A percentile compares a stretch with the other conserved stretches of the same genome.
These are phyloP conservation scores for Trachemys scripta DNA, from an alignment of 2,113 vertebrate genomes.

Conservation along the genomic window DNA sequence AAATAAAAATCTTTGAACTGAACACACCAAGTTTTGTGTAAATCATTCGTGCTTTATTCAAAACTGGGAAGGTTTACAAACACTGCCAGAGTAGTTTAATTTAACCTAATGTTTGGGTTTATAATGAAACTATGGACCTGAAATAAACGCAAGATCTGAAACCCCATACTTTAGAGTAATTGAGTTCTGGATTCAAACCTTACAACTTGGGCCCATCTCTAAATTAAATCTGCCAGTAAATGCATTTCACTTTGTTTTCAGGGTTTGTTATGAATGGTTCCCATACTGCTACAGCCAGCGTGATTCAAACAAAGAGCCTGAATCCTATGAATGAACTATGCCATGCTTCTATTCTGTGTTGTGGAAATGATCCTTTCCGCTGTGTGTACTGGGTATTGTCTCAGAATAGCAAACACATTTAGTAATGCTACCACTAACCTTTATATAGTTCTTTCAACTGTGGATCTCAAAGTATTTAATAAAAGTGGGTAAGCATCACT, in stretches of 20 bases:
- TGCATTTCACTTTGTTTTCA: neutral
- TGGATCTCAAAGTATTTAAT: neutral
- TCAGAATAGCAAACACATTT: neutral
- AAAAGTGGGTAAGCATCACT: neutral
- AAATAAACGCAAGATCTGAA: neutral
- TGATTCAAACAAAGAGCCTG: neutral
- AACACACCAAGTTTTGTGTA: neutral
- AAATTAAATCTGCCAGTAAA: constrained; percentile 11
- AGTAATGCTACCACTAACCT: neutral
- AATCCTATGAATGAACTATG: neutral
- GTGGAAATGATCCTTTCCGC: neutral
- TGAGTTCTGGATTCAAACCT: neutral
- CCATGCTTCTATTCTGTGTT: neutral
- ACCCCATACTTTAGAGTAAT: neutral
- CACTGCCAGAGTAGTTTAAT: neutral
- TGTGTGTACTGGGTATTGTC: neutral
- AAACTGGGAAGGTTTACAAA: neutral
- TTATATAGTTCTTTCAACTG: neutral
- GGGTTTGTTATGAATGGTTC: neutral
- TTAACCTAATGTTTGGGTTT: neutral
- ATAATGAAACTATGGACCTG: neutral
- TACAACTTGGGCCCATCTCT: neutral
- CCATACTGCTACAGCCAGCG: neutral
- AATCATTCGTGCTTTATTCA: neutral
- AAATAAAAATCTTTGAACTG: neutral